Evolutionary conservation across 2,113 vertebrate species (phyloP).

Genomic region (Xiphophorus maculatus): DNA sequence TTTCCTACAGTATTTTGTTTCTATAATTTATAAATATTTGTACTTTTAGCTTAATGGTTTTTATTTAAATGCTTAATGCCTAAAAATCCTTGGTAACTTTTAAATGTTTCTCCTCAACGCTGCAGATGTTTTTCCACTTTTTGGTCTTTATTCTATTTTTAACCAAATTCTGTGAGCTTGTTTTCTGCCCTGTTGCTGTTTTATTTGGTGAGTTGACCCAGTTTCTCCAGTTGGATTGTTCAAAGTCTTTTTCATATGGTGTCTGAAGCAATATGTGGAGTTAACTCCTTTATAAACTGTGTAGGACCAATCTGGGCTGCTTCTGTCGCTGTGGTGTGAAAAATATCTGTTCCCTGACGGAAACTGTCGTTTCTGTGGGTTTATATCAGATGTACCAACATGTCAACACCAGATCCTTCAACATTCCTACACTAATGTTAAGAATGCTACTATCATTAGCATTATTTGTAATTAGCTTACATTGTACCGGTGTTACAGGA

Average conservation of each 20-base stretch:
- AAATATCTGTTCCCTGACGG: not conserved
- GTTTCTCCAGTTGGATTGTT: conserved; percentile 29
- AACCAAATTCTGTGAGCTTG: conserved; percentile 6
- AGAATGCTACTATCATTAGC: too few relatives aligned
- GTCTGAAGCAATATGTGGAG: conserved; percentile 14
- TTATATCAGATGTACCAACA: too few relatives aligned
- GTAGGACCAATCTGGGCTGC: conserved; percentile 7
- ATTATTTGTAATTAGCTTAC: too few relatives aligned
- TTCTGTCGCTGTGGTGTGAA: conserved; percentile 8
- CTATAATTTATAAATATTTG: too few relatives aligned
- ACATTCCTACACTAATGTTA: too few relatives aligned
- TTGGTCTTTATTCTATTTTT: conserved; percentile 18
- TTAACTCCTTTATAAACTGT: conserved; percentile 23
- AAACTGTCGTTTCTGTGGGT: too few relatives aligned
- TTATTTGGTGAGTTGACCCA: conserved; percentile 32
- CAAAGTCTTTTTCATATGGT: conserved; percentile 38
- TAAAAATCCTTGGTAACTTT: not conserved
- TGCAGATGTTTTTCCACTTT: conserved; percentile 4
- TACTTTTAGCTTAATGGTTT: too few relatives aligned
- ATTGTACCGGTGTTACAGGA: too few relatives aligned
- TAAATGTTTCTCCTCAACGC: not conserved
- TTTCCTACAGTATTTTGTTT: too few relatives aligned
- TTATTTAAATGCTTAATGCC: too few relatives aligned
- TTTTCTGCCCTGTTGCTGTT: conserved; percentile 15
- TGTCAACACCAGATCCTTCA: too few relatives aligned